Evolutionary conservation across 2,113 vertebrate species (phyloP).

Genomic region (Pituophis catenifer): DNA sequence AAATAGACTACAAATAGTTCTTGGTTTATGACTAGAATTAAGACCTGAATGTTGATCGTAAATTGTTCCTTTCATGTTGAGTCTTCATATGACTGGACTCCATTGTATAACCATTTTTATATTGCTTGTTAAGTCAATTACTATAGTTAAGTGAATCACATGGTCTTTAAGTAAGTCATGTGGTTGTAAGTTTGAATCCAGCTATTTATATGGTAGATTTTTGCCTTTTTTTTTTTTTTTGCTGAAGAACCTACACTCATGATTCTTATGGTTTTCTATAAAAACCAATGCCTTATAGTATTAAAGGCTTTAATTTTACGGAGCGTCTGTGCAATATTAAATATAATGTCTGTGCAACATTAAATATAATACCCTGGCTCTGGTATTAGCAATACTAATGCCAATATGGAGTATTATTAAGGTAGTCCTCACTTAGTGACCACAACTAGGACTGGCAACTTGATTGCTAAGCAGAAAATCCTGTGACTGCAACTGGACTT

Average conservation of each 20-base stretch:
- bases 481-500: neutral
- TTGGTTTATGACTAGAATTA: no score
- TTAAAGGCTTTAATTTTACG: neutral
- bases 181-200: no score
- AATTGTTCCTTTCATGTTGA: no score
- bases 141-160: no score
- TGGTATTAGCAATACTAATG: neutral
- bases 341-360: neutral
- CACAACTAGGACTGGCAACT: neutral
- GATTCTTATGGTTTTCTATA: neutral
- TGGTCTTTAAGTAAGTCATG: no score
- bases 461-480: neutral
- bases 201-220: no score
- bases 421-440: neutral
- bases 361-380: neutral
- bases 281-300: neutral
- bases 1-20: neutral
- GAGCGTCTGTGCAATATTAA: neutral
- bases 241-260: neutral
- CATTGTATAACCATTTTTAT: no score
- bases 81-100: no score
- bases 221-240: no score
- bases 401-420: neutral
- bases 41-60: no score
- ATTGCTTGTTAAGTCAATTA: no score